Evolutionary conservation across 2,888 invertebrate genomes (phyloP).

Genomic region (Nomada goodeniana): DNA sequence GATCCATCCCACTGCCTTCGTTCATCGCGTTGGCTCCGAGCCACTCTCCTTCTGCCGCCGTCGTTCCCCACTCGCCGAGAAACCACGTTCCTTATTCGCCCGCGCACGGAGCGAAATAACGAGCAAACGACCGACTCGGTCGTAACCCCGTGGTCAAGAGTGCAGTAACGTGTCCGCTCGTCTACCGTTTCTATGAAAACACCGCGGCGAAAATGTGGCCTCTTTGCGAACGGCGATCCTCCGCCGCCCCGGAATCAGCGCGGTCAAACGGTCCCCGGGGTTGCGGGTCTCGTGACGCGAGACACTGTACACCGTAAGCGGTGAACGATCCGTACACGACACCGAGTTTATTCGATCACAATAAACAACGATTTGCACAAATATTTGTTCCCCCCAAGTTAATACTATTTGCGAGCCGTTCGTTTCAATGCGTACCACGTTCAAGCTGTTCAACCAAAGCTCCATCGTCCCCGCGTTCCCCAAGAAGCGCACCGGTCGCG

Average conservation of each 20-base stretch:
- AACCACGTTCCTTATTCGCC: slow-evolving; percentile 60
- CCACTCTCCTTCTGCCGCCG: neutral
- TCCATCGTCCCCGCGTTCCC: too few relatives aligned
- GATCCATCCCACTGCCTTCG: neutral
- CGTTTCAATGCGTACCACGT: too few relatives aligned
- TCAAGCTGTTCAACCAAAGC: too few relatives aligned
- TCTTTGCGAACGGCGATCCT: slow-evolving; percentile 12
- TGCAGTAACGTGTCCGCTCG: slow-evolving; percentile 68
- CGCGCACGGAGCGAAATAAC: slow-evolving; percentile 68
- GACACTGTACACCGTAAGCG: neutral
- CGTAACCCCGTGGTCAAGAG: slow-evolving; percentile 70
- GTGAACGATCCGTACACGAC: neutral
- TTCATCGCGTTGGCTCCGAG: slow-evolving; percentile 14
- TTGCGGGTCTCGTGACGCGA: slow-evolving; percentile 20
- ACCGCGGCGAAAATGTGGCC: slow-evolving; percentile 59
- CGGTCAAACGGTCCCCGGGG: neutral
- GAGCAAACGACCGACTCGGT: slow-evolving; percentile 66
- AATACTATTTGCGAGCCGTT: too few relatives aligned
- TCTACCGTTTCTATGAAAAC: slow-evolving; percentile 56
- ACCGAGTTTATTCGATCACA: neutral
- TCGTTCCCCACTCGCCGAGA: slow-evolving; percentile 18
- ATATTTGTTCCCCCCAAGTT: too few relatives aligned
- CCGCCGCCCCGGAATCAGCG: neutral
- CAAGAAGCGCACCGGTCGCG: too few relatives aligned
- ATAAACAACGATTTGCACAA: too few relatives aligned